Evolutionary conservation across 1,140 invertebrate genomes (phyloP).

Genomic region (Dolichoris vasculosae): DNA sequence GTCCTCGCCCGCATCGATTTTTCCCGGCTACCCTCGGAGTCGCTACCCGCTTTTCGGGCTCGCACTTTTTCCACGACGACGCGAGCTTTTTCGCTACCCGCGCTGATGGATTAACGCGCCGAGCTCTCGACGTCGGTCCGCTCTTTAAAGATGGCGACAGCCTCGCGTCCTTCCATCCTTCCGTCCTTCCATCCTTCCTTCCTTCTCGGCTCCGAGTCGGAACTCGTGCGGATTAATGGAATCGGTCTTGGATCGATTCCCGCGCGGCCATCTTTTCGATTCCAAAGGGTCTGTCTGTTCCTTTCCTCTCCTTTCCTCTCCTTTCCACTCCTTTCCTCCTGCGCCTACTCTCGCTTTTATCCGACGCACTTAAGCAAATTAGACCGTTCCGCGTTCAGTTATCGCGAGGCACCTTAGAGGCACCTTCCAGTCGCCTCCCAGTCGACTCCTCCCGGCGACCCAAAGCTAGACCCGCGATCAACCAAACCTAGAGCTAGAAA

Average conservation of each 20-base stretch:
- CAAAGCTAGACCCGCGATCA: too few relatives aligned
- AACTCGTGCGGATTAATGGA: neutral
- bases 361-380: too few relatives aligned
- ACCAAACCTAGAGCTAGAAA: too few relatives aligned
- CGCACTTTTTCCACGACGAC: slow-evolving; percentile 6
- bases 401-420: too few relatives aligned
- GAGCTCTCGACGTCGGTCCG: neutral
- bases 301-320: neutral
- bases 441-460: too few relatives aligned
- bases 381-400: too few relatives aligned
- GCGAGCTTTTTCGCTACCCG: slow-evolving; percentile 9
- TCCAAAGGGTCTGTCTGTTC: neutral
- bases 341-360: too few relatives aligned
- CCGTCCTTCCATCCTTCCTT: neutral
- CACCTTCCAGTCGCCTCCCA: too few relatives aligned
- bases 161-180: neutral
- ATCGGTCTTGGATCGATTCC: neutral
- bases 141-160: slow-evolving; percentile 7
- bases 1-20: slow-evolving; percentile 19
- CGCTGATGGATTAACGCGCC: neutral
- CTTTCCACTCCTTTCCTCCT: too few relatives aligned
- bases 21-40: too few relatives aligned
- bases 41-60: neutral
- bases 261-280: neutral
- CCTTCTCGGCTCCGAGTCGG: neutral